These are phyloP conservation scores for Thalassophryne amazonica DNA, from an alignment of 2,797 vertebrate genomes.

Conservation along the genomic window DNA sequence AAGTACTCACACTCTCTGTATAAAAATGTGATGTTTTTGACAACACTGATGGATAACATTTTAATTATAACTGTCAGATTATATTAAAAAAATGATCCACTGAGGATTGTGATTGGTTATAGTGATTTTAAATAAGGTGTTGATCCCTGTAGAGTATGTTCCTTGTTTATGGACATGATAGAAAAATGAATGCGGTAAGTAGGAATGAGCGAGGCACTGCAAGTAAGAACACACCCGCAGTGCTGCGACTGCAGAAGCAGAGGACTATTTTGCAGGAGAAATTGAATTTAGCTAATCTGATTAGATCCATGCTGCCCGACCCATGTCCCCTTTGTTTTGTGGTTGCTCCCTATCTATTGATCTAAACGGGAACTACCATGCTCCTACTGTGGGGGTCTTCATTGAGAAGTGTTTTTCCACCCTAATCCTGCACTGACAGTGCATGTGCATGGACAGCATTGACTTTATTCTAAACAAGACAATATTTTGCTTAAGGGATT, in stretches of 20 bases:
- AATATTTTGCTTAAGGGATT: too few relatives aligned
- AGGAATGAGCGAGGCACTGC: conserved; percentile 14
- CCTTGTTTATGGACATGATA: neutral
- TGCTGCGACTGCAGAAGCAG: conserved; percentile 52
- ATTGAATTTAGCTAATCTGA: conserved; percentile 80
- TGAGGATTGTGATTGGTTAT: too few relatives aligned
- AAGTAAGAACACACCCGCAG: conserved; percentile 22
- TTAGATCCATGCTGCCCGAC: conserved; percentile 66
- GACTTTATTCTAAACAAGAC: too few relatives aligned
- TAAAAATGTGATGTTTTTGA: too few relatives aligned
- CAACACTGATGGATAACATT: too few relatives aligned
- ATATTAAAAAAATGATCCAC: too few relatives aligned
- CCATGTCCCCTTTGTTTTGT: conserved; percentile 75
- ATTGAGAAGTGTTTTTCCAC: conserved; percentile 28
- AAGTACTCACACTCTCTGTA: too few relatives aligned
- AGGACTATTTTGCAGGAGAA: conserved; percentile 74
- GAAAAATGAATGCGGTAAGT: conserved; percentile 21
- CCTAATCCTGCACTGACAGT: conserved; percentile 21
- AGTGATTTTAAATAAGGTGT: too few relatives aligned
- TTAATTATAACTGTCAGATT: too few relatives aligned
- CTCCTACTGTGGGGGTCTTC: conserved; percentile 45
- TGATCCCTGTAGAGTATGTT: too few relatives aligned
- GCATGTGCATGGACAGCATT: too few relatives aligned
- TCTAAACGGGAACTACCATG: conserved; percentile 67
- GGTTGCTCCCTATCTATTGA: conserved; percentile 70